These are phyloP conservation scores for Brachylomia viminalis DNA, from an alignment of 2,888 invertebrate genomes.

Conservation along the genomic window DNA sequence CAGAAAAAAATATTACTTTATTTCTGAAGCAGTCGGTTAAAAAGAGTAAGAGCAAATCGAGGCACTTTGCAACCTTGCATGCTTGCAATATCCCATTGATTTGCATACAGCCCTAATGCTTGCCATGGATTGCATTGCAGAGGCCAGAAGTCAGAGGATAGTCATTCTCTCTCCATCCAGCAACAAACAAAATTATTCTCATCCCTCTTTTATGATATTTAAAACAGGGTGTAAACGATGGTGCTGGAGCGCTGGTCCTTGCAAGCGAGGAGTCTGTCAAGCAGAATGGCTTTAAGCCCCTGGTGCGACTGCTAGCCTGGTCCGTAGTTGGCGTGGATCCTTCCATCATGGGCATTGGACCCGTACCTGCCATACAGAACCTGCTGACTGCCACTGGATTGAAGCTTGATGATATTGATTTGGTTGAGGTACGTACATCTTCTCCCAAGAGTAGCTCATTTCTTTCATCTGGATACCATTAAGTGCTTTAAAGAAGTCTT, in stretches of 20 bases:
- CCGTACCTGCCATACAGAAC: conserved; percentile 97
- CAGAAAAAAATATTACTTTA: not conserved
- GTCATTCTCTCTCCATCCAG: no score
- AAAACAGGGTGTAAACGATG: conserved; percentile 97
- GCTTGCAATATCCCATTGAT: not conserved
- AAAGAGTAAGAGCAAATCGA: not conserved
- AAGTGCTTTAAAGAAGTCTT: not conserved
- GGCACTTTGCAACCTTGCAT: not conserved
- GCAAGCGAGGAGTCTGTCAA: conserved; percentile 97
- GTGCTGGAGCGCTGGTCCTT: conserved; percentile 96
- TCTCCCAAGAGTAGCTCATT: not conserved
- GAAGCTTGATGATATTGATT: conserved; percentile 95
- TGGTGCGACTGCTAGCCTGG: conserved; percentile 97
- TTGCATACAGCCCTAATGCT: not conserved
- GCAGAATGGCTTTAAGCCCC: conserved; percentile 93
- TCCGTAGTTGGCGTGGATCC: conserved; percentile 98
- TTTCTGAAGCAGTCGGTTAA: no score
- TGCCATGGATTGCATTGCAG: not conserved
- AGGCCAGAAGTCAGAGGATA: not conserved
- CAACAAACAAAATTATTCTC: not conserved
- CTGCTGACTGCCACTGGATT: conserved; percentile 94
- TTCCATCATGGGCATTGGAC: conserved; percentile 98
- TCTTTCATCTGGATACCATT: not conserved
- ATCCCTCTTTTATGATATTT: not conserved
- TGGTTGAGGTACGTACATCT: conserved; percentile 93